Base-by-base conservation (phyloP, 2,888 invertebrate genomes). In the Andrena praecox region DNA sequence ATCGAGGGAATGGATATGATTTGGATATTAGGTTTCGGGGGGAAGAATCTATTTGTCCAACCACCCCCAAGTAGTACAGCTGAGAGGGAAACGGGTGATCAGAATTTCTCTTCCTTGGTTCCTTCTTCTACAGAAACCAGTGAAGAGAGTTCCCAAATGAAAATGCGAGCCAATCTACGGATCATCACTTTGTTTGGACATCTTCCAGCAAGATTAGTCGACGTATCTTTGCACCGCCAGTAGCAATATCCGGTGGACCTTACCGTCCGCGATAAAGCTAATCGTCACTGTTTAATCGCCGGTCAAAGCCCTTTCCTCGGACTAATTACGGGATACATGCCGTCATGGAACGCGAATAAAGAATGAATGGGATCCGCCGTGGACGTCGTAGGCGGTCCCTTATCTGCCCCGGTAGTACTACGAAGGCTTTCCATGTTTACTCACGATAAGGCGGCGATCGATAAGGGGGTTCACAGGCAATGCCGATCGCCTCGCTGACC, bases 371-470 rank as follows among this genome's bases (percentile, higher is more conserved):
- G 72, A 80, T 66, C 62, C 42, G 29, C 4, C 67, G 71, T 42
- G 54, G 66, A 60, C 67, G 33, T 68, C 67, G 72, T 80, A 77
- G 85, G 71, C 72, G 77, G 71, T 76, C 70, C 77, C 83, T 89
- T 88, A 88, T 88, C 89, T 75, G 4, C 20, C 48, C 42, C 48
- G 73, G 80, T 89, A 89, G 85, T 89, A 87, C 89, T 82, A 86
- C 83, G 84, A 82, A 90, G 84, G 73, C 82, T 86, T 86, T 80
- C 82, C 71, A 70, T 90, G 87, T 91, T 91, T 89, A 86, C 85
- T 75, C 73, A 35, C 81, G 91, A 91, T 91, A 91, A 88, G 68
- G 66, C 69, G 42, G 33, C 77, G 85, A 91, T 91, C 89, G 90
- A 91, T 91, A 90, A 91, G 75, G 48, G 72, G 66, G 70, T 81